Percentiles rank a stretch among this genome's conserved stretches.
Conservation (phyloP, 2,797 vertebrate genomes). For the Ficedula albicollis region DNA sequence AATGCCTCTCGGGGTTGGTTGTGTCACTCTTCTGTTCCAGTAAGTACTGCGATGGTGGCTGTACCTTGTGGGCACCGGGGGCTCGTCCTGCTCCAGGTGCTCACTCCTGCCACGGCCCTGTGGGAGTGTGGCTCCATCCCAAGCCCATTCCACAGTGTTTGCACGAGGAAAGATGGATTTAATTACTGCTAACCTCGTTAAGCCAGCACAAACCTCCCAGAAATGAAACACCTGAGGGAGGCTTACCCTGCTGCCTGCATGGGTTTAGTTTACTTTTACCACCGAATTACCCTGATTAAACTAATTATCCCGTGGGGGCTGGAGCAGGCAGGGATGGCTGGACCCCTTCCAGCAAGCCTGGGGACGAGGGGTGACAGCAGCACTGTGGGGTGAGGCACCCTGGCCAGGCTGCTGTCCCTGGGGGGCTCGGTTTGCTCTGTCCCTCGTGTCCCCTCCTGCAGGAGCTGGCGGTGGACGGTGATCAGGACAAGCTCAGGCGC, state of each 20-base stretch:
- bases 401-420: fast-evolving
- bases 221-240: background rate
- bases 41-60: slow-evolving; percentile 45
- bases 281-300: background rate
- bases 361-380: fast-evolving
- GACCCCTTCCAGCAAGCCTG: background rate
- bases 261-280: background rate
- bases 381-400: fast-evolving
- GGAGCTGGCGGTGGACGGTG: no score
- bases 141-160: fast-evolving
- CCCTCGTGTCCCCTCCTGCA: background rate
- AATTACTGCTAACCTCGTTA: background rate
- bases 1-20: slow-evolving; percentile 76
- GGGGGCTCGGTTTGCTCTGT: fast-evolving
- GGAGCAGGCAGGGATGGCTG: background rate
- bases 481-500: no score
- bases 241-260: background rate
- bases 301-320: background rate
- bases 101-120: fast-evolving
- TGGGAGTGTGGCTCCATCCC: background rate
- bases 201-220: background rate
- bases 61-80: fast-evolving
- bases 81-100: fast-evolving
- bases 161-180: background rate
- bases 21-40: slow-evolving; percentile 86